Percentiles rank a stretch among this genome's conserved stretches.
Evolutionary conservation across 2,888 invertebrate genomes (phyloP).

Genomic region (Cyaniris semiargus): DNA sequence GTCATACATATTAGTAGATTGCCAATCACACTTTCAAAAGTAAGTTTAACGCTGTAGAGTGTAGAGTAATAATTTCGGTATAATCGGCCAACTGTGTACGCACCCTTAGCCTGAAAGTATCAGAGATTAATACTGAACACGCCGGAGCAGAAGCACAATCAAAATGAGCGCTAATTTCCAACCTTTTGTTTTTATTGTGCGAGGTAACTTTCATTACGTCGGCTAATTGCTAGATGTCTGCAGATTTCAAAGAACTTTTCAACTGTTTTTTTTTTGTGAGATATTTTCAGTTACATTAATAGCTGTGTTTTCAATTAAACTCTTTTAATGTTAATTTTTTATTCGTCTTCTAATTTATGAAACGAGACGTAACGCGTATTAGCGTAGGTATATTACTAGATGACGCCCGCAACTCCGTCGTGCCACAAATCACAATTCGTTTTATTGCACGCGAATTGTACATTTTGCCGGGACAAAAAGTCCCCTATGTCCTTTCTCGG

Average conservation of each 20-base stretch:
- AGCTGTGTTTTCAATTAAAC: not conserved
- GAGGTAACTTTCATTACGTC: not conserved
- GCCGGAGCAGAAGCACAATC: not conserved
- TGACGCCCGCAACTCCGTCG: no score
- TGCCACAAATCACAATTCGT: no score
- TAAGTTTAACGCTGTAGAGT: no score
- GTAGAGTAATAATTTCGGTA: no score
- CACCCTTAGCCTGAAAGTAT: not conserved
- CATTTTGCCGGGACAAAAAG: no score
- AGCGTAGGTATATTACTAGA: no score
- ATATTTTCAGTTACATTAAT: not conserved
- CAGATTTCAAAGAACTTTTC: not conserved
- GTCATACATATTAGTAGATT: no score
- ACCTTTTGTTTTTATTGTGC: conserved; percentile 4
- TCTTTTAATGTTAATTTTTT: not conserved
- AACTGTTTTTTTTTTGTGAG: not conserved
- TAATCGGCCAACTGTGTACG: not conserved
- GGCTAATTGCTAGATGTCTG: not conserved
- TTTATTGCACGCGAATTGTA: no score
- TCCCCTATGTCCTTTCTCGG: no score
- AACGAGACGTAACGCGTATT: not conserved
- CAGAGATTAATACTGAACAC: not conserved
- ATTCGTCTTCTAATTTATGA: not conserved
- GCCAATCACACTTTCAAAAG: no score
- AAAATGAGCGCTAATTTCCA: not conserved